phyloP scores from a whole-genome alignment of 2,113 vertebrate genomes.

The Ptychochromis oligacanthus region DNA sequence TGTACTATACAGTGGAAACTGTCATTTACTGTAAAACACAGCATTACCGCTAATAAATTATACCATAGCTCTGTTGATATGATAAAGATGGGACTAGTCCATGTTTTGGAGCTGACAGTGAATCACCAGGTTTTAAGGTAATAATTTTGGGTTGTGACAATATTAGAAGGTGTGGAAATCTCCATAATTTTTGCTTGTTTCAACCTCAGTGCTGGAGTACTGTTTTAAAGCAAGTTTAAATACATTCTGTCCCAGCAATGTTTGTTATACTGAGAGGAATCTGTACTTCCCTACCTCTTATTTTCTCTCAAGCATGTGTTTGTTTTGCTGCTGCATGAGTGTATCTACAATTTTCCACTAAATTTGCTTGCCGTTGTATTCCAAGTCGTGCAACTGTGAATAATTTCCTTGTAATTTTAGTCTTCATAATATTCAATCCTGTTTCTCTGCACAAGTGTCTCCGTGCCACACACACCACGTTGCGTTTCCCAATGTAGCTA shows the following conservation, averaged over 20 bases:
- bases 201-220: background rate
- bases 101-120: background rate
- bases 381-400: constrained; percentile 11
- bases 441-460: background rate
- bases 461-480: constrained; percentile 8
- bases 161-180: constrained; percentile 8
- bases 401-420: constrained; percentile 23
- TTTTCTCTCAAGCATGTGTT: background rate
- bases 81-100: background rate
- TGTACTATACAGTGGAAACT: background rate
- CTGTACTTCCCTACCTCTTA: background rate
- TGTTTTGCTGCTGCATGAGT: background rate
- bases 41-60: background rate
- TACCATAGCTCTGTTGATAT: constrained; percentile 6
- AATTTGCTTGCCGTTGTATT: constrained; percentile 7
- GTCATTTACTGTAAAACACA: constrained; percentile 6
- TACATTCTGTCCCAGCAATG: background rate
- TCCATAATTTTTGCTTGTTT: constrained; percentile 21
- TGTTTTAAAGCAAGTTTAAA: constrained; percentile 11
- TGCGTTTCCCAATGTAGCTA: constrained; percentile 30
- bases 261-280: background rate
- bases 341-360: background rate
- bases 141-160: constrained; percentile 28
- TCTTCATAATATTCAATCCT: background rate
- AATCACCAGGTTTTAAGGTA: background rate